Percentiles rank a stretch among this genome's conserved stretches.
These are phyloP conservation scores for Manacus vitellinus DNA, from an alignment of 2,113 vertebrate species.

Conservation along the genomic window DNA sequence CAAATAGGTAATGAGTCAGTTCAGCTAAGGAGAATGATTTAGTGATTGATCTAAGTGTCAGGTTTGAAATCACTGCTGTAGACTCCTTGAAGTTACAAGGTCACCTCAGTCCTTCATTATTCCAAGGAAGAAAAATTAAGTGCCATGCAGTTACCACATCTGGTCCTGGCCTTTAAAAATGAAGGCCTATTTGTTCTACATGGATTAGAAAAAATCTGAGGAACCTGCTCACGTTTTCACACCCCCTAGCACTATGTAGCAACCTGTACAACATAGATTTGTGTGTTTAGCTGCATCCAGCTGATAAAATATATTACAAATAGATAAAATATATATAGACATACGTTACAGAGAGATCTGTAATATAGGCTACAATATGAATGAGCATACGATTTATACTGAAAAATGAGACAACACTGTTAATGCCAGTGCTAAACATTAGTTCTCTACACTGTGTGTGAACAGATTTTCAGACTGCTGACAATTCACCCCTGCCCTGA, in stretches of 20 bases:
- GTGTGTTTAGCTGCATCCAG: neutral
- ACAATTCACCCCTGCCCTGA: neutral
- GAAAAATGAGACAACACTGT: neutral
- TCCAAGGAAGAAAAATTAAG: conserved; percentile 59
- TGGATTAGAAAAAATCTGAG: neutral
- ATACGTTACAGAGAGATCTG: neutral
- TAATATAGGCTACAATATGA: neutral
- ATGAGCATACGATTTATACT: neutral
- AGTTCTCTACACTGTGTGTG: neutral
- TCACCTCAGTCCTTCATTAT: conserved; percentile 40
- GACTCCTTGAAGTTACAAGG: conserved; percentile 65
- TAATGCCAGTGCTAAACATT: neutral
- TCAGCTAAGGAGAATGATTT: conserved; percentile 44
- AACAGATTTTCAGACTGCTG: neutral
- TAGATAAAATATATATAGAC: neutral
- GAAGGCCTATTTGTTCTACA: neutral
- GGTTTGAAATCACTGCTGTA: conserved; percentile 52
- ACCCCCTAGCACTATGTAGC: neutral
- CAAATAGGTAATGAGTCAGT: conserved; percentile 59
- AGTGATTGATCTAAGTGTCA: conserved; percentile 63
- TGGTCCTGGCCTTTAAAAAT: conserved; percentile 28
- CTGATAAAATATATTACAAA: neutral
- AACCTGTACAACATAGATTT: neutral
- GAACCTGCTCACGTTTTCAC: neutral
- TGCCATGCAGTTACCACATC: neutral